Base-by-base conservation (phyloP, 2,797 vertebrate species). In the Takifugu rubripes region DNA sequence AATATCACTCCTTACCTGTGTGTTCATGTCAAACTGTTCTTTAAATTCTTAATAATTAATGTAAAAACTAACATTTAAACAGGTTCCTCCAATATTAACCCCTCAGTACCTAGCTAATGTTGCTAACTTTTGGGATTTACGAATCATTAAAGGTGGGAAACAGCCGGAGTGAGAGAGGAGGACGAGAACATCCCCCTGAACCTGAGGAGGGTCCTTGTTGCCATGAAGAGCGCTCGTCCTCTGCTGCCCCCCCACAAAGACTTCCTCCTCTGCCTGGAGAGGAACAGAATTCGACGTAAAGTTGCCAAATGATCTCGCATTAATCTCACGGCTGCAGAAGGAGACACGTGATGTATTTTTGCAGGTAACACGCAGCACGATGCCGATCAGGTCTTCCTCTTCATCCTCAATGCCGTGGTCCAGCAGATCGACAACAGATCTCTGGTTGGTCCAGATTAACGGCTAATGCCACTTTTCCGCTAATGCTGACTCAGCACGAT, bases 371-470 rank as follows among this genome's bases (percentile, higher is more conserved):
- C 6, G 11, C 81, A 90, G 66, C 91, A 91, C 0, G 91, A 92
- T 7, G 91, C 89, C 0, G 86, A 89, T 5, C 90, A 92, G 74
- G 88, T 92, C n/a, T 91, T 92, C 59, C 84, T 90, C 72, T 56
- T 48, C 29, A 81, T 92, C 44, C 77, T 91, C 26, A 77, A 89
- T 80, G 52, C 85, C 5, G 63, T 84, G 1, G 74, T 84, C 2
- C 68, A 78, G 64, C 90, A 92, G 72, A 83, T 91, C 65, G 52
- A 82, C 6, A 44, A 91, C 73, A 53, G 1, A 47, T 3, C 40
- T 5, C 66, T 89, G 85, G 91, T 92, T 54, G 11, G 87, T 72
- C 6, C 36, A 40, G 11, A 40, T 11, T 14, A 21, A 21, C 21
- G 21, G 21, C 21, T 21, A 21, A 21, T 21, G 21, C 21, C 1